Evolutionary conservation across 2,888 invertebrate species (phyloP).

Genomic region (Candidula unifasciata): DNA sequence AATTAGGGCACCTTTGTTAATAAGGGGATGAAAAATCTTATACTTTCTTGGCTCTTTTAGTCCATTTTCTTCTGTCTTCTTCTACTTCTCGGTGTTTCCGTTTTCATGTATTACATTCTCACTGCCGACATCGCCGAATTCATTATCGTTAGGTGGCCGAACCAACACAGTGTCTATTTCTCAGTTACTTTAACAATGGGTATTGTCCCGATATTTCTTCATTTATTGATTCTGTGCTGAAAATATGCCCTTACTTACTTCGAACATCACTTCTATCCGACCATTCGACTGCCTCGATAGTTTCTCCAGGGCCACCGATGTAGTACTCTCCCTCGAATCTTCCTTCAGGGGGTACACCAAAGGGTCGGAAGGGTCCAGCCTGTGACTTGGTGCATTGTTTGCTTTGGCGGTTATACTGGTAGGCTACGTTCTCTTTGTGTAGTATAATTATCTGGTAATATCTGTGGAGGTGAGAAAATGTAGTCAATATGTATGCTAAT

Average conservation of each 20-base stretch:
- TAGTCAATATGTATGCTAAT: background rate
- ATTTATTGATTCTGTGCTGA: background rate
- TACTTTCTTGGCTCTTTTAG: too few relatives aligned
- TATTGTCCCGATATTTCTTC: too few relatives aligned
- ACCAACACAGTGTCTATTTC: too few relatives aligned
- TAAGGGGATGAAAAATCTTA: too few relatives aligned
- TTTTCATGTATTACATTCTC: too few relatives aligned
- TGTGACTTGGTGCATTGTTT: slow-evolving; percentile 56
- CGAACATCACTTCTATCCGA: slow-evolving; percentile 58
- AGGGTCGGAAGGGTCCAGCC: slow-evolving; percentile 56
- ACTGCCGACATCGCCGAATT: too few relatives aligned
- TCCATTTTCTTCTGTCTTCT: too few relatives aligned
- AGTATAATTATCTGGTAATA: slow-evolving; percentile 58
- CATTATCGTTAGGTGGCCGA: too few relatives aligned
- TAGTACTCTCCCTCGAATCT: slow-evolving; percentile 60
- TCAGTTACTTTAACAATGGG: too few relatives aligned
- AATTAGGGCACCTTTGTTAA: too few relatives aligned
- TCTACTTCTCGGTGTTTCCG: too few relatives aligned
- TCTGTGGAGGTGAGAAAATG: slow-evolving; percentile 44
- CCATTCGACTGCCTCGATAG: slow-evolving; percentile 59
- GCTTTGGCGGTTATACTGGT: slow-evolving; percentile 58
- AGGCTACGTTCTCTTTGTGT: slow-evolving; percentile 56
- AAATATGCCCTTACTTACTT: slow-evolving; percentile 6
- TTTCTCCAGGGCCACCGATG: slow-evolving; percentile 61
- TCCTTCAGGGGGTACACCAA: slow-evolving; percentile 59